These are phyloP conservation scores for Drosophila lacicola DNA, from an alignment of 2,888 invertebrate species.

Conservation along the genomic window DNA sequence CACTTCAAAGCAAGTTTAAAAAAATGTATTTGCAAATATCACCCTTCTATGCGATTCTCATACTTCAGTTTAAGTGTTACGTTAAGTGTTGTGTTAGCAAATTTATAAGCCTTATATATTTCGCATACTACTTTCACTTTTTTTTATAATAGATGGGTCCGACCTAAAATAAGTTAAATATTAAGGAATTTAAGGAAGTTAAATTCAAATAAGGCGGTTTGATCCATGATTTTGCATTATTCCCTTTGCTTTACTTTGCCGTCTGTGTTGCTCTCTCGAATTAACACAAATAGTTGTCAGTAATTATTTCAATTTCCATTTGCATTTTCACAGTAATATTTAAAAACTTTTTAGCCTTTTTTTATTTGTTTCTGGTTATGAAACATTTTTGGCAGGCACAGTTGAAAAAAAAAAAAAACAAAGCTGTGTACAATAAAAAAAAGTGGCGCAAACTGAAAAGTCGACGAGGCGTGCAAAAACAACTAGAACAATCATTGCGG, in stretches of 20 bases:
- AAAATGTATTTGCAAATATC: no score
- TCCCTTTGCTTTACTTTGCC: background rate
- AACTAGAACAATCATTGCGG: slow-evolving; percentile 40
- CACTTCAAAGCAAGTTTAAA: no score
- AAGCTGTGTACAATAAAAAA: slow-evolving; percentile 37
- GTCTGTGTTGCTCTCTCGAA: slow-evolving; percentile 7
- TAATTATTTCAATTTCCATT: slow-evolving; percentile 62
- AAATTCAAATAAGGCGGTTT: background rate
- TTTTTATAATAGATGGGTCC: no score
- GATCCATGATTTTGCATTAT: background rate
- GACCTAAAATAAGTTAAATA: background rate
- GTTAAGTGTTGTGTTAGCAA: no score
- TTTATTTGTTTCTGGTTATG: slow-evolving; percentile 40
- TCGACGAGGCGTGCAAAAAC: slow-evolving; percentile 22
- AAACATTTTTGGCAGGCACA: slow-evolving; percentile 49
- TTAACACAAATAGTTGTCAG: slow-evolving; percentile 50
- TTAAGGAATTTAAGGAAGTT: background rate
- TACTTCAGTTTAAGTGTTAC: no score
- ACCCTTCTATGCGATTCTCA: no score
- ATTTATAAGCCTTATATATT: no score
- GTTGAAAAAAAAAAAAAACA: slow-evolving; percentile 48
- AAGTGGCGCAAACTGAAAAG: slow-evolving; percentile 21
- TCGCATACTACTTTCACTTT: no score
- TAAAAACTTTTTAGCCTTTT: slow-evolving; percentile 41
- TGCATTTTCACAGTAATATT: slow-evolving; percentile 57